phyloP scores from a whole-genome alignment of 2,113 vertebrate genomes.

The Mesitornis unicolor region DNA sequence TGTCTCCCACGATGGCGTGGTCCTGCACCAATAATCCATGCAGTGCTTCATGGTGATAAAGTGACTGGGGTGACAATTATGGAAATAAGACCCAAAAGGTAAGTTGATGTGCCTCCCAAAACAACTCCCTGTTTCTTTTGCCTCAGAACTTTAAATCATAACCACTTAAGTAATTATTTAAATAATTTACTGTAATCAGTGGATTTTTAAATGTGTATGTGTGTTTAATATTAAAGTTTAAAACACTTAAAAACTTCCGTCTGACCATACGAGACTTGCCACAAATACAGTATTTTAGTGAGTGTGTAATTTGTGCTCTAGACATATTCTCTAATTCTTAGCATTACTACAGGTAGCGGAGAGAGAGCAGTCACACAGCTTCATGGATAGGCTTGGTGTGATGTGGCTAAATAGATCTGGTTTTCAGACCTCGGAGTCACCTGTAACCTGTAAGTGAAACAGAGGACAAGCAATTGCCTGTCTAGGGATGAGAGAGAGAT shows the following conservation, averaged over 20 bases:
- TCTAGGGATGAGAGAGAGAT: background rate
- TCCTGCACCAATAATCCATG: slow-evolving; percentile 90
- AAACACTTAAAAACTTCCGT: background rate
- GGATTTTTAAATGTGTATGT: accelerated
- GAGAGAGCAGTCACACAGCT: background rate
- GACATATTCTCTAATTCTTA: background rate
- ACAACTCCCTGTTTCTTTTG: background rate
- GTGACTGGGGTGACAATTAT: slow-evolving; percentile 92
- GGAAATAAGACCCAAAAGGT: slow-evolving; percentile 92
- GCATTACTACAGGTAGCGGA: background rate
- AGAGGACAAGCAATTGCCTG: background rate
- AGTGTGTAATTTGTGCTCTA: background rate
- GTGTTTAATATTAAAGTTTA: background rate
- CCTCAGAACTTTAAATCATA: background rate
- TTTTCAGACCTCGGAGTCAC: background rate
- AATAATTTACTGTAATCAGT: background rate
- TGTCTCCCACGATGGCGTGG: slow-evolving; percentile 93
- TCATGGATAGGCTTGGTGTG: background rate
- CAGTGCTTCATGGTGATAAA: slow-evolving; percentile 85
- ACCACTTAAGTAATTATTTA: background rate
- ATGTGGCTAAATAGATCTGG: background rate
- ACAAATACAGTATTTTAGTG: background rate
- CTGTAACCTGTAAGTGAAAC: background rate
- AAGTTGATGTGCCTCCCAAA: background rate
- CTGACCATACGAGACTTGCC: background rate